Percentiles rank a stretch among this genome's conserved stretches.
phyloP scores from a whole-genome alignment of 2,113 vertebrate genomes.

The Diglossa brunneiventris region DNA sequence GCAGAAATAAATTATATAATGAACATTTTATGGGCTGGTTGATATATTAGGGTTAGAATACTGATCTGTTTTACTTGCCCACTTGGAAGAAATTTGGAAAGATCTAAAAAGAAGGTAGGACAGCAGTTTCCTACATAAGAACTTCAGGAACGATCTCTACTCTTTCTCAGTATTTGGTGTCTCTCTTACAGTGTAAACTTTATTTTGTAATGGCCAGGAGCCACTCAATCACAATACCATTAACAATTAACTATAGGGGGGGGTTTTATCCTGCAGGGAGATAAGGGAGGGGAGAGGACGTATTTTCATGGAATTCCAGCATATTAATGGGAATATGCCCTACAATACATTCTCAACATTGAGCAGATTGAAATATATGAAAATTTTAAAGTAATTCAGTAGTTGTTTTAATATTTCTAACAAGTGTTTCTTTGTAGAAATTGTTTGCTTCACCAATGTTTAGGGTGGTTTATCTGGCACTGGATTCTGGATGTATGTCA shows the following conservation, averaged over 20 bases:
- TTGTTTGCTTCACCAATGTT: neutral
- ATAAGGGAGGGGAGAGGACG: neutral
- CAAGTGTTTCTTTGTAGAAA: neutral
- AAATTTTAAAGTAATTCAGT: neutral
- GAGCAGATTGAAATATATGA: neutral
- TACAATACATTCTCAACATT: rapidly evolving
- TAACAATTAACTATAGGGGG: neutral
- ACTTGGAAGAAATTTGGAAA: neutral
- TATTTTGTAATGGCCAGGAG: neutral
- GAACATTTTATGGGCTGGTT: neutral
- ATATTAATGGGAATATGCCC: neutral
- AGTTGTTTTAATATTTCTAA: neutral
- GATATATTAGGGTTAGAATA: neutral
- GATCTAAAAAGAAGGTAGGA: neutral
- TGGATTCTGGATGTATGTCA: neutral
- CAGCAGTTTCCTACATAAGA: neutral
- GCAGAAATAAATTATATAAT: neutral
- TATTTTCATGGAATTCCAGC: neutral
- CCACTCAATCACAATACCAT: neutral
- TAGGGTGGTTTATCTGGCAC: neutral
- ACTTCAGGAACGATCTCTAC: neutral
- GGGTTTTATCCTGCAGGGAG: neutral
- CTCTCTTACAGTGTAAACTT: neutral
- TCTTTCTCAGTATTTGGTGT: neutral
- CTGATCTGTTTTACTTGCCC: neutral